Base-by-base conservation (phyloP, 2,888 invertebrate species). In the Piscicola geometra region DNA sequence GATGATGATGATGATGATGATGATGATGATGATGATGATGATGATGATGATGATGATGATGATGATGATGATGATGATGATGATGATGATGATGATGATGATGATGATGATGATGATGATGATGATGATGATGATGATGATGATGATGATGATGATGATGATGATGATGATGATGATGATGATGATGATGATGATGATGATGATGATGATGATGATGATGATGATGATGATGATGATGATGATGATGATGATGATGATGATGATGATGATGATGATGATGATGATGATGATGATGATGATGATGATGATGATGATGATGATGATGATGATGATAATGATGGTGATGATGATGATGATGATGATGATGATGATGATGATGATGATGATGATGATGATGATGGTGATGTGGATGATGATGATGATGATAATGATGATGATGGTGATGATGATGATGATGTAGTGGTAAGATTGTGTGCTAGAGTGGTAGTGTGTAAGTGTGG, bases 241-340 rank as follows among this genome's bases (percentile, higher is more conserved):
- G 76, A 74, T 76, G 76, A 76, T 76, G 76, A 74, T 73, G 76
- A 76, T 76, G 76, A 76, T 76, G 76, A 76, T 76, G 76, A 76
- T 76, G 76, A 36, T 72, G 71, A 64, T 71, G 76, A 60, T 75
- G 73, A 73, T 64, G 60, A 73, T 73, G 73, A 73, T 73, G 73
- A 73, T 73, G 73, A 73, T 73, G 73, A 73, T 73, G 73, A 73
- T 73, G 73, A 73, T 73, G 73, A 73, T 73, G 73, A 73, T 73
- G 73, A 73, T 73, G 73, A 73, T 73, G 73, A 73, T 73, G 73
- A 73, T 73, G 73, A 73, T 73, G 73, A 73, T 73, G 73, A 73
- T 73, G 73, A 73, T 73, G 73, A 73, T 73, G 73, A 73, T 64
- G 64, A 64, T 64, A n/a, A 64, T 64, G 64, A 64, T 64, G 47